Evolutionary conservation across 30 jellyfish, hydroid and myxozoan species (phyloP).

Genomic region (Turritopsis dohrnii): DNA sequence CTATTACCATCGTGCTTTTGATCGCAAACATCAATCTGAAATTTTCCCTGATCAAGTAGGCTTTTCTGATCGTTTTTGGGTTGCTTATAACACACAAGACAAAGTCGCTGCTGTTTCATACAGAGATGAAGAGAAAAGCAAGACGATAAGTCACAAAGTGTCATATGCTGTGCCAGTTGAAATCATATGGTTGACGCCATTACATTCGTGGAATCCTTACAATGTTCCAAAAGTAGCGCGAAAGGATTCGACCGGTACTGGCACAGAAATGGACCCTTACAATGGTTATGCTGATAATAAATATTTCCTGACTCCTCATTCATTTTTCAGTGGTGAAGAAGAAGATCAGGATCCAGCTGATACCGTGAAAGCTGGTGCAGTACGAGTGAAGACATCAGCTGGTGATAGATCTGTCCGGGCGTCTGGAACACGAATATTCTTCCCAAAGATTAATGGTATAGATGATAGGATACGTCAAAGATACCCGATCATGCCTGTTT

Average conservation of each 20-base stretch:
- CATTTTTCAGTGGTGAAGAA: conserved; percentile 20
- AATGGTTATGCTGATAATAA: not conserved
- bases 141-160: no score
- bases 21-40: conserved; percentile 42
- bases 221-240: no score
- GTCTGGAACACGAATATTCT: conserved; percentile 24
- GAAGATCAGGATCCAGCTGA: conserved; percentile 21
- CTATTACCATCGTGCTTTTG: conserved; percentile 72
- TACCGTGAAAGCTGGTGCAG: conserved; percentile 35
- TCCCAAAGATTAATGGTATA: conserved; percentile 28
- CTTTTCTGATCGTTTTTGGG: no score
- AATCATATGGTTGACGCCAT: conserved; percentile 29
- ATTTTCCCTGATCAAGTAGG: not conserved
- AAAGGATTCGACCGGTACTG: conserved; percentile 2
- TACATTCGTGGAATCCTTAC: conserved; percentile 27
- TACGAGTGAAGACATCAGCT: not conserved
- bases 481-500: conserved; percentile 36
- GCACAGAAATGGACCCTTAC: not conserved
- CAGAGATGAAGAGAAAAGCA: not conserved
- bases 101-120: conserved; percentile 3
- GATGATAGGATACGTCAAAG: conserved; percentile 22
- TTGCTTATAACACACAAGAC: conserved; percentile 33
- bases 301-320: conserved; percentile 24
- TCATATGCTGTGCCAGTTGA: no score
- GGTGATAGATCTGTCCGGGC: not conserved